Evolutionary conservation across 1,140 invertebrate genomes (phyloP).

Genomic region (Procambarus virginalis): DNA sequence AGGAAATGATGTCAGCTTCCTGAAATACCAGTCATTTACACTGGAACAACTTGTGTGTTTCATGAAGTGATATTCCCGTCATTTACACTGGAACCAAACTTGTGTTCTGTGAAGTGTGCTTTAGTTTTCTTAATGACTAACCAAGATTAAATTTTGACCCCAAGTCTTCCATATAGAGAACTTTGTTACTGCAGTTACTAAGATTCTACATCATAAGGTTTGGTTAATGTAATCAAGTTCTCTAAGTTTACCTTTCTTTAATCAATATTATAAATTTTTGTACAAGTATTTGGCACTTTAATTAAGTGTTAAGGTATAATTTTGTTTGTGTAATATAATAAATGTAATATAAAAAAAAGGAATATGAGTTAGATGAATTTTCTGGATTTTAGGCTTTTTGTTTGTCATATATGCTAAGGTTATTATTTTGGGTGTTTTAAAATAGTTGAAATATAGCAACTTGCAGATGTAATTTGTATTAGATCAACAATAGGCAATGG

Average conservation of each 20-base stretch:
- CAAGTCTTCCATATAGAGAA: slow-evolving; percentile 6
- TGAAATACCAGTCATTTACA: no score
- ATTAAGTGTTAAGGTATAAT: no score
- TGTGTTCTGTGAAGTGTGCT: not conserved
- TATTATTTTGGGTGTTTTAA: not conserved
- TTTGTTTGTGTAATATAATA: no score
- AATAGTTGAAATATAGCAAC: not conserved
- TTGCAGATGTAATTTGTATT: no score
- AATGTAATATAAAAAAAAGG: no score
- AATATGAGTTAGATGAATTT: not conserved
- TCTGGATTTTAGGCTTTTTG: not conserved
- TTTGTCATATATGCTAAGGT: not conserved
- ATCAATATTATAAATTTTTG: no score
- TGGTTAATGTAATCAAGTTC: not conserved
- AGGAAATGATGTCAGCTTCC: not conserved
- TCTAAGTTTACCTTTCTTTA: not conserved
- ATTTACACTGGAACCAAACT: not conserved
- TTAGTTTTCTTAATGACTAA: not conserved
- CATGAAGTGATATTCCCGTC: no score
- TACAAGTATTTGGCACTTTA: no score
- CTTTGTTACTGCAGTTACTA: not conserved
- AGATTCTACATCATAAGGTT: not conserved
- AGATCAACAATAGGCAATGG: not conserved
- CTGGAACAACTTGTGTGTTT: no score
- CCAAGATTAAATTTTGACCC: not conserved